Evolutionary conservation across 2,797 vertebrate species (phyloP), one percentile per base, ranked within the genome.

Genomic region (Merluccius polli): DNA sequence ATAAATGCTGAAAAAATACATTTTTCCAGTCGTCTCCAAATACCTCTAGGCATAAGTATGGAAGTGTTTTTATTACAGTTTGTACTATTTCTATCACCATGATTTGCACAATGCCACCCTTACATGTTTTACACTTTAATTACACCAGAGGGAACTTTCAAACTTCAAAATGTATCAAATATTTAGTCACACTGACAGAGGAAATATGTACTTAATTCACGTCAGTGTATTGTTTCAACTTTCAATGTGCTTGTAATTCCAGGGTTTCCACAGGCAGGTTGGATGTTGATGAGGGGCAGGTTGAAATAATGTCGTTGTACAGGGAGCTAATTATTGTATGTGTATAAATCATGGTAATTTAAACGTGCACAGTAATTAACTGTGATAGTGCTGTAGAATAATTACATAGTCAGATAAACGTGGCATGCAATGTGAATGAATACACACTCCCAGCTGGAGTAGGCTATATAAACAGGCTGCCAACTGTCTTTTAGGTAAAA

Each of bases 41-140:
- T 59, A 59, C n/a, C 59, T 65, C n/a, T 12, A 24, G 59, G 59
- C 59, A 65, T 27, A n/a, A 65, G 59, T 63, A 63, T 63, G 11
- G 59, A 65, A 65, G 59, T 65, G 59, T 27, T 65, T 65, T 65
- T 12, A 65, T 13, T 27, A 27, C 6, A 59, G 52, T 65, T 24
- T 65, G 59, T 65, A 65, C 15, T 27, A 65, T 27, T 65, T 65
- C 59, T 12, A 38, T 38, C 36, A 38, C 36, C 59, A 27, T 24
- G 59, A 65, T 65, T 27, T 59, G 52, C 21, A 10, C 52, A 9
- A 59, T 59, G 59, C 4, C 24, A 5, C 59, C 59, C 7, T 27
- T 65, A 27, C 59, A 65, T 65, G 59, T 65, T 24, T 65, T 65
- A 65, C 59, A 65, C 24, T 65, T 65, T 65, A 65, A 65, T 65